Evolutionary conservation across 2,888 invertebrate species (phyloP).

Genomic region (Hipparchia semele): DNA sequence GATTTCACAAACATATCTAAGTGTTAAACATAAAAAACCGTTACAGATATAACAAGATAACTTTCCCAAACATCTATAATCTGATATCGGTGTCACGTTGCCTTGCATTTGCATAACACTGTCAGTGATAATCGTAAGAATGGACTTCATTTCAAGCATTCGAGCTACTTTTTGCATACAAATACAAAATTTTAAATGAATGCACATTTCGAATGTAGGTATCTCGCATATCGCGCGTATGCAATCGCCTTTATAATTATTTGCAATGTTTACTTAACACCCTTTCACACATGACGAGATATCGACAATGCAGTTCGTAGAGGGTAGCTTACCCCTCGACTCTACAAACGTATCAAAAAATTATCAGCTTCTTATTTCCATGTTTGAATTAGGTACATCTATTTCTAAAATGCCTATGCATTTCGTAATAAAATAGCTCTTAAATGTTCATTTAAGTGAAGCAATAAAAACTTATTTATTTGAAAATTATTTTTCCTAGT

Average conservation of each 20-base stretch:
- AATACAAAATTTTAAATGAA: slow-evolving; percentile 75
- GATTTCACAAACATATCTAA: not conserved
- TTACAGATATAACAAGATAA: slow-evolving; percentile 37
- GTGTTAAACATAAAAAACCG: slow-evolving; percentile 23
- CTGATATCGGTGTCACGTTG: slow-evolving; percentile 81
- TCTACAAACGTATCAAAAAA: slow-evolving; percentile 29
- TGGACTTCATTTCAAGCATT: slow-evolving; percentile 61
- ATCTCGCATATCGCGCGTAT: slow-evolving; percentile 58
- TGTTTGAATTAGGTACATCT: not conserved
- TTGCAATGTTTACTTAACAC: slow-evolving; percentile 84
- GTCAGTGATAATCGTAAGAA: slow-evolving; percentile 64
- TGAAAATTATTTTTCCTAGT: slow-evolving; percentile 13
- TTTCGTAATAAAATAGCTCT: not conserved
- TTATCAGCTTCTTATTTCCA: slow-evolving; percentile 16
- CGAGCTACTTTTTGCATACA: slow-evolving; percentile 65
- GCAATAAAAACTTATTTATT: slow-evolving; percentile 20
- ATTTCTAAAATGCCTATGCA: not conserved
- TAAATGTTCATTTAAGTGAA: slow-evolving; percentile 2
- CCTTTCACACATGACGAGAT: slow-evolving; percentile 82
- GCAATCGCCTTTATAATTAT: slow-evolving; percentile 81
- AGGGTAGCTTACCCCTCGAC: slow-evolving; percentile 43
- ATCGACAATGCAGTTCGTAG: slow-evolving; percentile 64
- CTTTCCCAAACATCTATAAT: slow-evolving; percentile 67
- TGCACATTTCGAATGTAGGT: slow-evolving; percentile 57
- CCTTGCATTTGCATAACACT: slow-evolving; percentile 76